Evolutionary conservation across 2,113 vertebrate genomes (phyloP), one percentile per base, ranked within the genome.

Genomic region (Pandion haliaetus): DNA sequence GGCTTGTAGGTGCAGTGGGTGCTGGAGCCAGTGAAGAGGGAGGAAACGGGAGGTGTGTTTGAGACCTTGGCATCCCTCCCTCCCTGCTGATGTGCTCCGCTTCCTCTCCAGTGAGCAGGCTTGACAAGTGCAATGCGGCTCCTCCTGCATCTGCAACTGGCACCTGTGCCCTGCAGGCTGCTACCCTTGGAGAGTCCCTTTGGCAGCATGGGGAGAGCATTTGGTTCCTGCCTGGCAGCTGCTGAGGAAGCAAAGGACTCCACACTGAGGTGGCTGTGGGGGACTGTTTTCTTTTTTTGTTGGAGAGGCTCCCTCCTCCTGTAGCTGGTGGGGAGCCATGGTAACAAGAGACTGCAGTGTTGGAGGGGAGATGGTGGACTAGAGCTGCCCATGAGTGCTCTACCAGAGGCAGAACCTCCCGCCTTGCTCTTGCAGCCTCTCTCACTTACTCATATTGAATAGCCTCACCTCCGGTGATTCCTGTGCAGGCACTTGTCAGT

Each of bases 401-500:
- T 88, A 74, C 54, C 71, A 67, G 77, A 58, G 31, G 36, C 40
- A 62, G 40, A 79, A 47, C 34, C 49, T 80, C 57, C 72, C 0
- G 0, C 36, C n/a, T 66, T 47, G 84, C 69, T 71, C 29, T 8
- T 61, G 49, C 10, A 23, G 61, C 62, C 54, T 52, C n/a, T 58
- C 28, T 55, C 32, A 17, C 44, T 79, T 3, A 0, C 21, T 10
- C 7, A 6, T 24, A 7, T 6, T 11, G 14, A 82, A 49, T 38
- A 81, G 29, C 69, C 67, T 36, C 58, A 1, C 65, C 77, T 61
- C 40, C 57, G 77, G 44, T 8, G 20, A 57, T 61, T 84, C 61
- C 8, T 4, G 2, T 1, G 0, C 52, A 67, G 61, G 71, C 6
- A 3, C 49, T 77, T 50, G 44, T 16, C 65, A 40, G 52, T 0